Conservation (phyloP, 2,113 vertebrate species). For the Odocoileus virginianus region DNA sequence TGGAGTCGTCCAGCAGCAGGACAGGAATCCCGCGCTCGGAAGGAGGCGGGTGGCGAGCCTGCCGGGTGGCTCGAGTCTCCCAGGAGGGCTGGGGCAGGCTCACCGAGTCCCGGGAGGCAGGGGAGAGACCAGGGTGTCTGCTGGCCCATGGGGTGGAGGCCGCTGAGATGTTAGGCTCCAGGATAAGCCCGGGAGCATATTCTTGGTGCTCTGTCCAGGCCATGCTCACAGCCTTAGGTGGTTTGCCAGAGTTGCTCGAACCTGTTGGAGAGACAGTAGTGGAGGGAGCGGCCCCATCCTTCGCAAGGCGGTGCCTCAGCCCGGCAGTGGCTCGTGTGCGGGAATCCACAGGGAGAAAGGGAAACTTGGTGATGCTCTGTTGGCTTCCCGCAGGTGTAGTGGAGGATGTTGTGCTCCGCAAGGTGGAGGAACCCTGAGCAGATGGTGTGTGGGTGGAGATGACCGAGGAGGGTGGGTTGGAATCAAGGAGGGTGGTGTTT, state of each 20-base stretch:
- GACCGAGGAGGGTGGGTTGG: neutral
- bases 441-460: fast-evolving
- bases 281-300: neutral
- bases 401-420: neutral
- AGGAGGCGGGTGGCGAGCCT: neutral
- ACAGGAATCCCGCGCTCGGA: neutral
- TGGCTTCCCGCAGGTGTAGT: neutral
- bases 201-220: neutral
- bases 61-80: neutral
- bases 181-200: neutral
- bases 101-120: fast-evolving
- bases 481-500: fast-evolving
- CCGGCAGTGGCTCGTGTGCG: fast-evolving
- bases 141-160: neutral
- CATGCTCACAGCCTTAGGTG: neutral
- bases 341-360: neutral
- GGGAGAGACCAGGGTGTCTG: neutral
- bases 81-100: neutral
- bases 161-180: neutral
- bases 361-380: neutral
- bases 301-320: fast-evolving
- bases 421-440: neutral
- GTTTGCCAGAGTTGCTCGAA: neutral
- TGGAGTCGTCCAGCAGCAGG: constrained; percentile 60
- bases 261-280: neutral